Conservation (phyloP, 2,888 invertebrate species). For the Phaonia tiefii region DNA sequence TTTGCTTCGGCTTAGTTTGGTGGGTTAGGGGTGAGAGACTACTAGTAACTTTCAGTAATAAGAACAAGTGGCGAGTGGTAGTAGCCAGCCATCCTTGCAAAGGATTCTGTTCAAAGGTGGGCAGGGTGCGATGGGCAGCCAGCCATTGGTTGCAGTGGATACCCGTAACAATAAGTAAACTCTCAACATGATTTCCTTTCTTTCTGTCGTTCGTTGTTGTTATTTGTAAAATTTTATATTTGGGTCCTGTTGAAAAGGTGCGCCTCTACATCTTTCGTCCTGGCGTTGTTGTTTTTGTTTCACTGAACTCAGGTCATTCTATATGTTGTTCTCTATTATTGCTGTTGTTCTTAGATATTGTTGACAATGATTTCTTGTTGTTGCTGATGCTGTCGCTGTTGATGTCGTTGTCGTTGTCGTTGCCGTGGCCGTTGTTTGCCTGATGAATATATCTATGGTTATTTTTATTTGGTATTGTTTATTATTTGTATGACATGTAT, state of each 20-base stretch:
- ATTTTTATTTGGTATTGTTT: slow-evolving; percentile 63
- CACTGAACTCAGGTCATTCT: slow-evolving; percentile 33
- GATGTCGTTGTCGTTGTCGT: background rate
- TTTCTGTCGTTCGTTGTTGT: slow-evolving; percentile 36
- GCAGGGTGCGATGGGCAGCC: background rate
- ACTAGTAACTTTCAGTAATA: slow-evolving; percentile 42
- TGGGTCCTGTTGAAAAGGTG: slow-evolving; percentile 25
- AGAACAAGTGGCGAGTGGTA: slow-evolving; percentile 25
- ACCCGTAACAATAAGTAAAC: slow-evolving; percentile 19
- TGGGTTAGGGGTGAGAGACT: background rate
- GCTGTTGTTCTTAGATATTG: slow-evolving; percentile 50
- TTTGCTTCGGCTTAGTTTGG: slow-evolving; percentile 40
- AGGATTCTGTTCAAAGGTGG: slow-evolving; percentile 42
- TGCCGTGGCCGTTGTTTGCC: background rate
- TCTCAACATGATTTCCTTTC: slow-evolving; percentile 24
- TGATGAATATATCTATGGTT: slow-evolving; percentile 58
- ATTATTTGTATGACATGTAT: slow-evolving; percentile 71
- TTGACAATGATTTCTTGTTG: slow-evolving; percentile 66
- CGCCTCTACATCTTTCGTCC: slow-evolving; percentile 7
- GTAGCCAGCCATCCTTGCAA: slow-evolving; percentile 47
- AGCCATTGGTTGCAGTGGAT: slow-evolving; percentile 8
- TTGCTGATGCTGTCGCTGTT: slow-evolving; percentile 12
- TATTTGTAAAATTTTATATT: slow-evolving; percentile 7
- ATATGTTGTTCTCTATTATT: slow-evolving; percentile 34
- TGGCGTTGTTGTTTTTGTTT: background rate